A percentile compares a stretch with the other conserved stretches of the same genome.
phyloP scores from a whole-genome alignment of 2,888 invertebrate genomes.

The Eupithecia centaureata region DNA sequence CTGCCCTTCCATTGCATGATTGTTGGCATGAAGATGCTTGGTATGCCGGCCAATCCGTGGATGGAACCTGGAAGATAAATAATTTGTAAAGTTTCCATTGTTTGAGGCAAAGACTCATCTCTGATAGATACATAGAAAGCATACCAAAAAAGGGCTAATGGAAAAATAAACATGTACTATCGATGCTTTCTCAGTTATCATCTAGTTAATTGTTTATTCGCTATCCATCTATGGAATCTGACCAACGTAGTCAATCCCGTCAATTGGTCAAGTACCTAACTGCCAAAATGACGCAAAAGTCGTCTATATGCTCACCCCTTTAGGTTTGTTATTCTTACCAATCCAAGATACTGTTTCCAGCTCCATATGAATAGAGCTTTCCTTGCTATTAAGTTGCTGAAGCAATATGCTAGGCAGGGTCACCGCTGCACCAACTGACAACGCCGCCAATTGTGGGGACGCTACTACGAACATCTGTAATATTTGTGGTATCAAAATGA shows the following conservation, averaged over 20 bases:
- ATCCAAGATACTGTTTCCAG: constrained; percentile 47
- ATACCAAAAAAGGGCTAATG: not conserved
- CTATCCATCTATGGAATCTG: not conserved
- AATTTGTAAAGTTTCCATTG: not conserved
- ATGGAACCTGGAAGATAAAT: constrained; percentile 42
- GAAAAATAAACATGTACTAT: not conserved
- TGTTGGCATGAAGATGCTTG: constrained; percentile 43
- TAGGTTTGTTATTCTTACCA: constrained; percentile 30
- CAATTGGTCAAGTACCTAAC: not conserved
- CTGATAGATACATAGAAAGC: not conserved
- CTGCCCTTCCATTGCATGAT: constrained; percentile 48
- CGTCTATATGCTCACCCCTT: not conserved
- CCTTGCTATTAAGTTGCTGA: constrained; percentile 43
- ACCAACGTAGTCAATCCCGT: not conserved
- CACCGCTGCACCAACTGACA: constrained; percentile 43
- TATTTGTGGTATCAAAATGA: not conserved
- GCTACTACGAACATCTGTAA: constrained; percentile 44
- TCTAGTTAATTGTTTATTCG: not conserved
- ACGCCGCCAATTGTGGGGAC: constrained; percentile 44
- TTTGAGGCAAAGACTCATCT: not conserved
- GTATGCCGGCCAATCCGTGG: constrained; percentile 47
- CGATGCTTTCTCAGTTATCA: not conserved
- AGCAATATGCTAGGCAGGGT: constrained; percentile 42
- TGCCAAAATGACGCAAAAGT: not conserved
- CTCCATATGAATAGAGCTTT: constrained; percentile 42